These are phyloP conservation scores for Etheostoma spectabile DNA, from an alignment of 2,113 vertebrate genomes.

Conservation along the genomic window DNA sequence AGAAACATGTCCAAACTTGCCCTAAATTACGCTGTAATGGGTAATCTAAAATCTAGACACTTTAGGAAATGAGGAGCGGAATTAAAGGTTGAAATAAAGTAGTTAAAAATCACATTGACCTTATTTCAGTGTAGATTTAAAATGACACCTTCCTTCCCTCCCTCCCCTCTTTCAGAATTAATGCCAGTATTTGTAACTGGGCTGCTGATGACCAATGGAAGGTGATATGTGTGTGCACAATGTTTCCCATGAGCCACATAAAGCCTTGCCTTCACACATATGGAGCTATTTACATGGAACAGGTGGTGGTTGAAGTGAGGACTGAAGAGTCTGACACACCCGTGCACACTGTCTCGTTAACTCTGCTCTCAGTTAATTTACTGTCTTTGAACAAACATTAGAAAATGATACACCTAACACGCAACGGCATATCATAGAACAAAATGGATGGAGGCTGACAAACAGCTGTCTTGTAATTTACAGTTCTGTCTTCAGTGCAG, in stretches of 20 bases:
- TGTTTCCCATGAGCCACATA: conserved; percentile 63
- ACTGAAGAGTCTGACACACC: conserved; percentile 48
- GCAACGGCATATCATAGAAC: conserved; percentile 41
- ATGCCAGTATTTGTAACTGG: conserved; percentile 40
- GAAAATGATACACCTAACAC: conserved; percentile 62
- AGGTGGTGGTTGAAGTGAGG: conserved; percentile 61
- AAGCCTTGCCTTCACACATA: conserved; percentile 65
- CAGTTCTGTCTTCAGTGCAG: conserved; percentile 54
- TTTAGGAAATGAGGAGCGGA: background rate
- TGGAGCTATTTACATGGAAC: conserved; percentile 69
- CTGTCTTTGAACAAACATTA: conserved; percentile 67
- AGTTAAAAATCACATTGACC: background rate
- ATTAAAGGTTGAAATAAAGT: background rate
- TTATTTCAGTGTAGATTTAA: background rate
- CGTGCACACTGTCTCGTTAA: conserved; percentile 51
- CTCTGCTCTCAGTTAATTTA: conserved; percentile 58
- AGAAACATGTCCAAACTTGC: conserved; percentile 44
- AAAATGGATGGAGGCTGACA: conserved; percentile 42
- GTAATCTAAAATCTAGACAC: background rate
- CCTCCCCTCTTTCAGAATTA: background rate
- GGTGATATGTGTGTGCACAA: conserved; percentile 47
- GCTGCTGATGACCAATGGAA: conserved; percentile 45
- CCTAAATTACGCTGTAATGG: background rate
- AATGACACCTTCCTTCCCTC: background rate
- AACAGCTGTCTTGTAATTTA: conserved; percentile 70